These are phyloP conservation scores for Eurytemora carolleeae DNA, from an alignment of 1,140 invertebrate species.

Conservation along the genomic window DNA sequence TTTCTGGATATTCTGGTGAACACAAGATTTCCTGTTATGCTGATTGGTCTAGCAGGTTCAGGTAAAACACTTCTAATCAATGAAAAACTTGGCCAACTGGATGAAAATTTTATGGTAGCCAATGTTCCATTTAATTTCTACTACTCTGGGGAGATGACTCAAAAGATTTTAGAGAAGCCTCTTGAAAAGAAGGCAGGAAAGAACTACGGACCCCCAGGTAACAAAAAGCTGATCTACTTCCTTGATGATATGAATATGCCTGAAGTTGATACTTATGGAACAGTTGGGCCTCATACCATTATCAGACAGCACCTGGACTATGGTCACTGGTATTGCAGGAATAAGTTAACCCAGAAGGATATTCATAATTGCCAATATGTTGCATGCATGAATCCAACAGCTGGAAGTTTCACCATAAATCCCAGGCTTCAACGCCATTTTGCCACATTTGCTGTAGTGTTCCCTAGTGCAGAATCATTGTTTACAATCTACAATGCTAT, in stretches of 20 bases:
- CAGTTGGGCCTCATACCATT: conserved; percentile 83
- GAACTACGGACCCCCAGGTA: conserved; percentile 85
- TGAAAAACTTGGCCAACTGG: conserved; percentile 56
- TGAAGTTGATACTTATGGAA: conserved; percentile 80
- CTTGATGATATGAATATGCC: conserved; percentile 98
- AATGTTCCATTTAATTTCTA: conserved; percentile 94
- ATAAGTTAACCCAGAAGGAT: conserved; percentile 73
- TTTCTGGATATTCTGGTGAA: conserved; percentile 77
- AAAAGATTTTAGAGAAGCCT: conserved; percentile 83
- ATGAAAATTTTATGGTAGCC: conserved; percentile 66
- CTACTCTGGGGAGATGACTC: conserved; percentile 85
- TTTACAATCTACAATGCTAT: conserved; percentile 72
- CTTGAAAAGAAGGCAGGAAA: conserved; percentile 88
- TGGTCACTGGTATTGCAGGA: conserved; percentile 74
- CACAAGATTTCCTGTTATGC: conserved; percentile 64
- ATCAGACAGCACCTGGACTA: conserved; percentile 90
- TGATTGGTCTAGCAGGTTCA: conserved; percentile 73
- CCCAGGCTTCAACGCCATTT: conserved; percentile 81
- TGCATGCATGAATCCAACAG: conserved; percentile 91
- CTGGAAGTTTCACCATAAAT: conserved; percentile 89
- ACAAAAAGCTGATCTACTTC: conserved; percentile 83
- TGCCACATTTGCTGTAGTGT: conserved; percentile 77
- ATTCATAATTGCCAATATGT: conserved; percentile 93
- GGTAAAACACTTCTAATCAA: conserved; percentile 72
- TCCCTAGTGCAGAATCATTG: conserved; percentile 62